Base-by-base conservation (phyloP, 2,888 invertebrate species). In the Cephus pulcher region DNA sequence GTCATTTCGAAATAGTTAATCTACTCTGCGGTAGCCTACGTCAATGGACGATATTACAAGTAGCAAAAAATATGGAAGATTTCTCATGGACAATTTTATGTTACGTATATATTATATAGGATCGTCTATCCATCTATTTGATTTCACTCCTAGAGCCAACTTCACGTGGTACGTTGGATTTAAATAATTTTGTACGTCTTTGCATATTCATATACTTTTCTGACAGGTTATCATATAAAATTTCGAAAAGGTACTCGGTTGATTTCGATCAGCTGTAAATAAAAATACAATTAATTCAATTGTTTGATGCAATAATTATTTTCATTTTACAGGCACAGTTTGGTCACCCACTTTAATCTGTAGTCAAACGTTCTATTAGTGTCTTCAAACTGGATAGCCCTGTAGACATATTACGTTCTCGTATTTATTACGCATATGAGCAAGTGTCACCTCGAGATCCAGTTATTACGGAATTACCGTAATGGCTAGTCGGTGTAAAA, bases 1-100 rank as follows among this genome's bases (percentile, higher is more conserved):
- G 34, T 30, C 74, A 71, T 71, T 71, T 71, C 33, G 71, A 30
- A 71, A 71, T 71, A n/a, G 33, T 71, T 15, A 23, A 71, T 71
- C 15, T 34, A 32, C 33, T 34, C 15, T 34, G 71, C 71, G 71
- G 32, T 12, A 12, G 12, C 71, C 71, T 71, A 34, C 32, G 71
- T 23, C 56, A 23, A 2, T 15, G 56, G 23, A 56, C 9, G 23
- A 56, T 56, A 56, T 56, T 23, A 56, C 9, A 9, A 56, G 23
- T 56, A 56, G 56, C 9, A 56, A 56, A 56, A 56, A 56, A 56
- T 56, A 56, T 56, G 23, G 56, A 56, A 56, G 23, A 56, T 23
- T 56, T 56, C 56, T 56, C 56, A 56, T 9, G 23, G 56, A 56
- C 9, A 56, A 56, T 23, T 9, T 56, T 56, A 23, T 23, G 9